phyloP scores from a whole-genome alignment of 2,113 vertebrate species.

The Eubucco bourcierii region DNA sequence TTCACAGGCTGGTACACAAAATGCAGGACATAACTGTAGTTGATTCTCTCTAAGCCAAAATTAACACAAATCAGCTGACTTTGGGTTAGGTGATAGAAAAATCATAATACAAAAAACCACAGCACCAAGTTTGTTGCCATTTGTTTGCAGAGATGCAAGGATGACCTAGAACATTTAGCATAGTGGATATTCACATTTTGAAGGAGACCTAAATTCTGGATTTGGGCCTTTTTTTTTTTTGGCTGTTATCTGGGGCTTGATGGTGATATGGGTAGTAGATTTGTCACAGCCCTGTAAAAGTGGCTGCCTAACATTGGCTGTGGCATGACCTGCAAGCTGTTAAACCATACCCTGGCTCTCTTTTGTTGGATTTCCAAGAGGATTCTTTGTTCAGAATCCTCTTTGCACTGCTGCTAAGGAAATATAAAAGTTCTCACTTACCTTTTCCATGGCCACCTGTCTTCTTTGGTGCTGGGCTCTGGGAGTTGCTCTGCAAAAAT shows the following conservation, averaged over 20 bases:
- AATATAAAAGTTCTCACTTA: neutral
- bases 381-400: neutral
- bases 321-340: neutral
- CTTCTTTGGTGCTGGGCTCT: neutral
- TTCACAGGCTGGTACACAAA: neutral
- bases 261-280: neutral
- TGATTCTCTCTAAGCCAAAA: neutral
- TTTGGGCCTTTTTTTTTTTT: neutral
- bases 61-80: neutral
- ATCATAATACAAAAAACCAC: neutral
- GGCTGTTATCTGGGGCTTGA: neutral
- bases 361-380: neutral
- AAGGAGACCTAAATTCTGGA: neutral
- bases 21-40: neutral
- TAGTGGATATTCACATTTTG: neutral
- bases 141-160: neutral
- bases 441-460: neutral
- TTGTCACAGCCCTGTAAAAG: neutral
- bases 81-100: neutral
- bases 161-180: neutral
- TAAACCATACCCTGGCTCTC: neutral
- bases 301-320: neutral
- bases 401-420: neutral
- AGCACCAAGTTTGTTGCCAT: neutral
- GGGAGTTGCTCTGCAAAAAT: neutral